phyloP scores from a whole-genome alignment of 2,888 invertebrate species.

The Calameuta idolon region DNA sequence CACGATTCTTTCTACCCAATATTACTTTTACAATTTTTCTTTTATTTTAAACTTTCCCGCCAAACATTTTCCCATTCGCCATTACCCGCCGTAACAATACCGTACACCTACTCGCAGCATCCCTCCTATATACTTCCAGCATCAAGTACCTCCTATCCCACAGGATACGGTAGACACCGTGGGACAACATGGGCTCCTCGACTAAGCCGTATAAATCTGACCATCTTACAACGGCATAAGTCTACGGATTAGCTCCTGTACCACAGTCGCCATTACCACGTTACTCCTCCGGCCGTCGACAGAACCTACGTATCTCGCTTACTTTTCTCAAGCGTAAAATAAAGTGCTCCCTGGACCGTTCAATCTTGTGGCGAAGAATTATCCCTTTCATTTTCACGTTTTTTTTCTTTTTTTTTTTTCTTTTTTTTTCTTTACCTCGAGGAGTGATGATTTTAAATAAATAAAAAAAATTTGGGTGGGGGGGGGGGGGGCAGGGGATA shows the following conservation, averaged over 20 bases:
- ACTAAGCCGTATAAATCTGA: constrained; percentile 66
- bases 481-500: no score
- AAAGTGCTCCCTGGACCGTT: constrained; percentile 14
- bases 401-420: constrained; percentile 4
- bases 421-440: constrained; percentile 2
- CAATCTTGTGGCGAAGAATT: constrained; percentile 1
- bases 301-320: constrained; percentile 14
- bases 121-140: neutral
- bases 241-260: constrained; percentile 60
- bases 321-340: constrained; percentile 18
- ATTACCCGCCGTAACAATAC: neutral
- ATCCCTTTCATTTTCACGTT: neutral
- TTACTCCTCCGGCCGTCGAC: neutral
- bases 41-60: neutral
- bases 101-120: neutral
- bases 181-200: constrained; percentile 31
- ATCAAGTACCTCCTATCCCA: constrained; percentile 20
- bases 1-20: neutral
- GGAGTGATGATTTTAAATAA: constrained; percentile 31
- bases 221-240: constrained; percentile 64
- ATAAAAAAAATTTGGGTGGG: neutral
- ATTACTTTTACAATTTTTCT: neutral
- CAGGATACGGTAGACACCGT: constrained; percentile 32
- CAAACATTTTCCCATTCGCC: neutral
- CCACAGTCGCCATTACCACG: constrained; percentile 38